phyloP scores from a whole-genome alignment of 53 echinoderm and acorn worm species.

The Echinometra lucunter region DNA sequence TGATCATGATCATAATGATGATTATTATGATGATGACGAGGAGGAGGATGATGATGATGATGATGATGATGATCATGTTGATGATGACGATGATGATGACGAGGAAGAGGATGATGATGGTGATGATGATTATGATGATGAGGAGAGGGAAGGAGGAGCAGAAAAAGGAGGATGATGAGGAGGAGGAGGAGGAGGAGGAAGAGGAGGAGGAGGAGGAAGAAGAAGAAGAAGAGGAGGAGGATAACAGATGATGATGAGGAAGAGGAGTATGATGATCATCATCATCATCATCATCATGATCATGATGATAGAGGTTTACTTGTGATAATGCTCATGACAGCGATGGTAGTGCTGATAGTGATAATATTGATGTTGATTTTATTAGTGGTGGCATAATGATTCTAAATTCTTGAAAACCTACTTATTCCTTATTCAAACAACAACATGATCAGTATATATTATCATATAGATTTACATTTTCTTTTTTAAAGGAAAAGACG shows the following conservation, averaged over 20 bases:
- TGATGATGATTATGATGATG: conserved; percentile 27
- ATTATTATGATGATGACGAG: conserved; percentile 15
- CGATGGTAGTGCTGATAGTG: not conserved
- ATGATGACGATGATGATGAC: conserved; percentile 5
- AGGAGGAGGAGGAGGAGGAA: not conserved
- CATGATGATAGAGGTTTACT: not conserved
- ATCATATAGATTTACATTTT: not conserved
- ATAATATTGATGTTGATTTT: not conserved
- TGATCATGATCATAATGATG: not conserved
- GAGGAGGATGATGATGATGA: conserved; percentile 11
- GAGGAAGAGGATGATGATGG: not conserved
- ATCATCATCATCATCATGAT: not conserved
- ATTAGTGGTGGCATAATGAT: not conserved
- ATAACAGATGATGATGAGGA: not conserved
- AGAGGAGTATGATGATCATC: not conserved
- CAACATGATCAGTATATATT: too few relatives aligned
- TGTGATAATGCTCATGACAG: not conserved
- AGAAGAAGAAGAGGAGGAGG: not conserved
- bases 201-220: not conserved
- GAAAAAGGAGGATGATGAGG: not conserved
- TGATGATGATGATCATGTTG: conserved; percentile 6
- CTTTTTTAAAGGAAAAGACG: conserved; percentile 7
- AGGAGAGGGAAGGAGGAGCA: conserved; percentile 7
- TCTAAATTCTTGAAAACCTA: not conserved
- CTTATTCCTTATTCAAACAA: not conserved